Base-by-base conservation (phyloP, 2,113 vertebrate genomes). In the Zapus hudsonius region DNA sequence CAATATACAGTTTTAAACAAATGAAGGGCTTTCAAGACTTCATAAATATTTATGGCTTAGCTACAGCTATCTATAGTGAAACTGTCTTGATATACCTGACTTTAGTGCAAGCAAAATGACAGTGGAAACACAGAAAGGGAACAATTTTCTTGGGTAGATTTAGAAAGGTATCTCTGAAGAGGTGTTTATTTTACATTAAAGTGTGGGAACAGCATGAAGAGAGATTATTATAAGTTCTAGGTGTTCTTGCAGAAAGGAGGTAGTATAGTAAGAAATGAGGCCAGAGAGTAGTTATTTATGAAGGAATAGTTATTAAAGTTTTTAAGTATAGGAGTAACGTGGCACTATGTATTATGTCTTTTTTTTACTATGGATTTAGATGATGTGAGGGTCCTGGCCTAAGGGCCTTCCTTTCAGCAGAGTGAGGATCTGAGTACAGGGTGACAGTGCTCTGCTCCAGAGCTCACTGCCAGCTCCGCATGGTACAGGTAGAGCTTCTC, bases 11-110 rank as follows among this genome's bases (percentile, higher is more conserved):
- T 87, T 82, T 89, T 86, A 40, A 83, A 76, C 42, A 19, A 75
- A 61, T 61, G 11, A 22, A 72, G 38, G 9, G 27, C 75, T 92
- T 90, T 72, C 19, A 84, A 69, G 61, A 90, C 40, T 72, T 2
- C 22, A 64, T 90, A 86, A 73, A 94, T 87, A 29, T 84, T 29
- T 84, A 33, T 66, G 87, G 47, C 29, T 67, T 87, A 66, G 52
- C 52, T 52, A 52, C 11, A 52, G 12, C 52, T 52, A 15, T 52
- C 52, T 52, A 84, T 13, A 40, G 44, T 31, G 93, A 87, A 92
- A 72, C 55, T 81, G 25, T 87, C 66, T 72, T 20, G 78, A 5
- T 57, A 59, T 5, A 31, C 5, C 81, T 73, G 47, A 74, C 73
- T 76, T 3, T 72, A 44, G 70, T 55, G 2, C 57, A 70, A 73